These are phyloP conservation scores for Petrosia ficiformis DNA, from an alignment of 37 sponge, comb jelly and placozoan species.

Conservation along the genomic window DNA sequence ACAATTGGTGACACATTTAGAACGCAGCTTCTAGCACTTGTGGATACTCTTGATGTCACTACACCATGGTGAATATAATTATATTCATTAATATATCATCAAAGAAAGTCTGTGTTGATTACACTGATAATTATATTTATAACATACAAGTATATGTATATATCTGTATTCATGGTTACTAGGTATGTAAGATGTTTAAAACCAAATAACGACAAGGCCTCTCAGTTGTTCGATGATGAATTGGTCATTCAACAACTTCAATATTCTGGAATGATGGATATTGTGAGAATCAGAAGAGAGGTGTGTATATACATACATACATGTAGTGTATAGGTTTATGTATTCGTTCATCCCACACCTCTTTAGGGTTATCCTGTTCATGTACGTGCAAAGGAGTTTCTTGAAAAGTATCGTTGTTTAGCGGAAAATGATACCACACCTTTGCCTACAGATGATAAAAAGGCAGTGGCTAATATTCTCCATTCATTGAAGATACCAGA, in stretches of 20 bases:
- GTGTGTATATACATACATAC: conserved; percentile 31
- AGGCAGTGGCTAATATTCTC: conserved; percentile 73
- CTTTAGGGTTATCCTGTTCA: conserved; percentile 90
- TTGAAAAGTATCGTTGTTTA: conserved; percentile 88
- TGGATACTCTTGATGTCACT: conserved; percentile 84
- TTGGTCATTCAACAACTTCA: conserved; percentile 86
- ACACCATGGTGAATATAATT: conserved; percentile 87
- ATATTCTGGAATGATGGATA: conserved; percentile 94
- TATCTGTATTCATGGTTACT: background rate
- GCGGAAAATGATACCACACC: conserved; percentile 65
- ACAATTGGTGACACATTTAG: conserved; percentile 92
- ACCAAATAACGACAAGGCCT: conserved; percentile 70
- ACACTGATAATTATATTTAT: no score
- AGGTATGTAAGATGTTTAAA: conserved; percentile 93
- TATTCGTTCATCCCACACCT: background rate
- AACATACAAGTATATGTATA: background rate
- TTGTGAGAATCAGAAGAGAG: conserved; percentile 86
- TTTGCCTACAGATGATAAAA: conserved; percentile 67
- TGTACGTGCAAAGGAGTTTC: conserved; percentile 79
- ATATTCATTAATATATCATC: no score
- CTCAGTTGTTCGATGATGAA: conserved; percentile 73
- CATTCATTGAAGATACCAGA: conserved; percentile 70
- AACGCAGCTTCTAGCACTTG: conserved; percentile 85
- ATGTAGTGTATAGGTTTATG: no score
- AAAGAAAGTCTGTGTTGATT: no score